Evolutionary conservation across 2,797 vertebrate species (phyloP).

Genomic region (Gobio occitaniae): DNA sequence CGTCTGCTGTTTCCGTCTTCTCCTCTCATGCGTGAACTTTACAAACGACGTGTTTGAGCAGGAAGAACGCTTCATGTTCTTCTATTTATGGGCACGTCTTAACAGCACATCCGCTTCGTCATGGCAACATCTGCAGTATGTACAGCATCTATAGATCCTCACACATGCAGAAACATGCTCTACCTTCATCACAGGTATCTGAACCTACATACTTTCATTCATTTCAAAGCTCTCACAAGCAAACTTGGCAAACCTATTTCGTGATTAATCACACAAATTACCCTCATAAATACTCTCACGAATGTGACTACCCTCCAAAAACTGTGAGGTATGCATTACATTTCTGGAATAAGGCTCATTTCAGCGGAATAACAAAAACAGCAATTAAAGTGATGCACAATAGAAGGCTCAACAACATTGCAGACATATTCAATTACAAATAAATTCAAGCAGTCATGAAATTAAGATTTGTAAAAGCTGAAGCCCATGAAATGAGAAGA

Average conservation of each 20-base stretch:
- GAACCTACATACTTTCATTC: background rate
- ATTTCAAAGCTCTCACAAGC: background rate
- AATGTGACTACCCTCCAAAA: background rate
- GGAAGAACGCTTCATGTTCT: background rate
- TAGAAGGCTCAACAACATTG: background rate
- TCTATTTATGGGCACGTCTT: conserved; percentile 28
- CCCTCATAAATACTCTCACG: background rate
- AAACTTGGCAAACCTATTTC: background rate
- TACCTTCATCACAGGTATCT: background rate
- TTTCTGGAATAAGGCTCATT: background rate
- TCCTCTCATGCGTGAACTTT: conserved; percentile 48
- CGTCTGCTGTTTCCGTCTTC: conserved; percentile 52
- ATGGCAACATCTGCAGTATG: conserved; percentile 16
- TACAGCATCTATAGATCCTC: conserved; percentile 3
- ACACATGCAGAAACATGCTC: background rate
- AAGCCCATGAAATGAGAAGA: conserved; percentile 26
- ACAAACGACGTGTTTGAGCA: conserved; percentile 19
- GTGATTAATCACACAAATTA: background rate
- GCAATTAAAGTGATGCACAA: background rate
- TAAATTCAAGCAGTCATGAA: conserved; percentile 16
- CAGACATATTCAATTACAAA: background rate
- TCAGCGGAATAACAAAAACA: background rate
- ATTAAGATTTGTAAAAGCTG: background rate
- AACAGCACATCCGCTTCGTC: background rate
- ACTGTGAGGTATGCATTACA: background rate